phyloP scores from a whole-genome alignment of 1,140 invertebrate species.

The Stenopsyche tienmushanensis region DNA sequence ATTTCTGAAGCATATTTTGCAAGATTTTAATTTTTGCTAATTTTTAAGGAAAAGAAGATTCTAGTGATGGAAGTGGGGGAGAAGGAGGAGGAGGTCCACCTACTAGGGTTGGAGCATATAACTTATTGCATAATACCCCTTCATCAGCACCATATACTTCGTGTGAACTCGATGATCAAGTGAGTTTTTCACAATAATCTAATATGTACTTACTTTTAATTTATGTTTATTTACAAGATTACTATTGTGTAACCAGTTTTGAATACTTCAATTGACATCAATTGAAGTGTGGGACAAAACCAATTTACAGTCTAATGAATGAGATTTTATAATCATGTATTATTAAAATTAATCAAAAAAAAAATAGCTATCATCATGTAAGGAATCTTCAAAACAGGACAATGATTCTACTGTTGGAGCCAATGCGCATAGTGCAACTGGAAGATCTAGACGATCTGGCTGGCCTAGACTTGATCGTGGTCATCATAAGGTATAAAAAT shows the following conservation, averaged over 20 bases:
- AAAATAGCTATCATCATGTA: slow-evolving; percentile 38
- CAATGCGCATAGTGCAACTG: background rate
- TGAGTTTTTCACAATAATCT: too few relatives aligned
- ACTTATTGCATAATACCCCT: slow-evolving; percentile 36
- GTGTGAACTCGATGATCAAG: slow-evolving; percentile 38
- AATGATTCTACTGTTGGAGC: slow-evolving; percentile 29
- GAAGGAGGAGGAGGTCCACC: slow-evolving; percentile 16
- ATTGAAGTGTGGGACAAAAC: too few relatives aligned
- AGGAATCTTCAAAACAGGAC: slow-evolving; percentile 37
- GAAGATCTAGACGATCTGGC: slow-evolving; percentile 31
- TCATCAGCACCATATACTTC: slow-evolving; percentile 36
- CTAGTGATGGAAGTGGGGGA: slow-evolving; percentile 35
- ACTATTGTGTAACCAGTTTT: too few relatives aligned
- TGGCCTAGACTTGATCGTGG: slow-evolving; percentile 33
- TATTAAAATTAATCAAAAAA: too few relatives aligned
- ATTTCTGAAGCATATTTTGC: background rate
- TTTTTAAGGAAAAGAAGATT: slow-evolving; percentile 38
- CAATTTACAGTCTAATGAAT: too few relatives aligned
- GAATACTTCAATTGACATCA: too few relatives aligned
- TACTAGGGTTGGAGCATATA: slow-evolving; percentile 37
- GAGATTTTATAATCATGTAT: background rate
- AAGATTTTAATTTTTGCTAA: background rate
- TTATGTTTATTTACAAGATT: too few relatives aligned
- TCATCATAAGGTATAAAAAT: slow-evolving; percentile 35
- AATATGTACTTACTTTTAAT: too few relatives aligned